These are phyloP conservation scores for Synodontis membranacea DNA, from an alignment of 2,113 vertebrate genomes.

Conservation along the genomic window DNA sequence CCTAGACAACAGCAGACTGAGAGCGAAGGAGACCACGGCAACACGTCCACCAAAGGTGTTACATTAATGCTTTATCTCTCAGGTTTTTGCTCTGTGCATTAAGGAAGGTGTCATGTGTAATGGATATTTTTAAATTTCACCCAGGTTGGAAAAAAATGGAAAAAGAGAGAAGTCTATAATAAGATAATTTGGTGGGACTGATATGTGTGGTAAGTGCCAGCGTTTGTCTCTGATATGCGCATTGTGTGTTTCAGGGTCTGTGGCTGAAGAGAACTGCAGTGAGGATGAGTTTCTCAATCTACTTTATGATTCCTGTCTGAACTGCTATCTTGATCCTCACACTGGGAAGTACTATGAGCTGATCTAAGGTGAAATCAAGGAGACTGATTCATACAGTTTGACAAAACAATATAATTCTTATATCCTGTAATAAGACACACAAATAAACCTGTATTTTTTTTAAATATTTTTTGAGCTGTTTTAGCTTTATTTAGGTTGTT, in stretches of 20 bases:
- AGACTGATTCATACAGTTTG: constrained; percentile 24
- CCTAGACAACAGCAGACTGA: constrained; percentile 64
- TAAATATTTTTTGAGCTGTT: neutral
- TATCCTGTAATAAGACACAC: constrained; percentile 1
- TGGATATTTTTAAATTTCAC: neutral
- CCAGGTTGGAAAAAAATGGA: neutral
- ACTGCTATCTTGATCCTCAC: constrained; percentile 89
- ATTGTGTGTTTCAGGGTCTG: constrained; percentile 60
- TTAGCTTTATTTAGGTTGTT: neutral
- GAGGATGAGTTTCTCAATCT: constrained; percentile 80
- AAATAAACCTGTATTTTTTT: neutral
- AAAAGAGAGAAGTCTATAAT: neutral
- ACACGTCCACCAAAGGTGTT: constrained; percentile 64
- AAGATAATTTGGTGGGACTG: neutral
- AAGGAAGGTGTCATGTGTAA: neutral
- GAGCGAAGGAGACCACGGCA: constrained; percentile 54
- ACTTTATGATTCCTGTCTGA: constrained; percentile 86
- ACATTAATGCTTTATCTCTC: constrained; percentile 47
- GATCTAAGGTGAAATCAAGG: constrained; percentile 46
- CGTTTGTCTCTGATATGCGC: constrained; percentile 10
- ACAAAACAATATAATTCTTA: constrained; percentile 8
- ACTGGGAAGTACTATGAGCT: constrained; percentile 82
- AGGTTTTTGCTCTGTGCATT: neutral
- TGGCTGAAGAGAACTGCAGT: constrained; percentile 54
- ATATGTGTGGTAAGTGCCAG: neutral